Conservation (phyloP, 2,113 vertebrate genomes). For the Dissostichus mawsoni region DNA sequence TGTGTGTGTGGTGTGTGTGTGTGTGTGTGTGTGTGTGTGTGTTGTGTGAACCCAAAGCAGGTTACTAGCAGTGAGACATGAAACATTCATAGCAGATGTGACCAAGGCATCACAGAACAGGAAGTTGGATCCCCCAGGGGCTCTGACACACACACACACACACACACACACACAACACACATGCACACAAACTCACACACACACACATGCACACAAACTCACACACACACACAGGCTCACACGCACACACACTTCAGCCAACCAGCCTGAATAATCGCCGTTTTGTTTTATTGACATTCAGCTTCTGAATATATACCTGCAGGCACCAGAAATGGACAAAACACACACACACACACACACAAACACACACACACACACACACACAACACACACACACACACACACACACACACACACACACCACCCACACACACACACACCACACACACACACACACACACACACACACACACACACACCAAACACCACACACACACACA, state of each 20-base stretch:
- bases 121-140: slow-evolving; percentile 60
- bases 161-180: slow-evolving; percentile 15
- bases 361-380: slow-evolving; percentile 38
- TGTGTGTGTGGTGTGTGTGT: slow-evolving; percentile 8
- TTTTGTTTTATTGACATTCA: slow-evolving; percentile 87
- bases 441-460: slow-evolving; percentile 43
- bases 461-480: slow-evolving; percentile 42
- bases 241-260: slow-evolving; percentile 46
- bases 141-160: slow-evolving; percentile 40
- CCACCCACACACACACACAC: slow-evolving; percentile 36
- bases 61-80: slow-evolving; percentile 88
- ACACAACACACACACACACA: slow-evolving; percentile 49
- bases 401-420: slow-evolving; percentile 49
- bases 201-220: neutral
- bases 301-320: slow-evolving; percentile 60
- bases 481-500: slow-evolving; percentile 43
- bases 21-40: slow-evolving; percentile 1
- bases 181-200: slow-evolving; percentile 15
- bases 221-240: slow-evolving; percentile 15
- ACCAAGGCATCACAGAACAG: slow-evolving; percentile 87
- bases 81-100: slow-evolving; percentile 92
- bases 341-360: slow-evolving; percentile 41
- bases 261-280: slow-evolving; percentile 84
- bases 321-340: slow-evolving; percentile 60
- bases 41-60: slow-evolving; percentile 74